Evolutionary conservation across 2,888 invertebrate genomes (phyloP).

Genomic region (Dione juno): DNA sequence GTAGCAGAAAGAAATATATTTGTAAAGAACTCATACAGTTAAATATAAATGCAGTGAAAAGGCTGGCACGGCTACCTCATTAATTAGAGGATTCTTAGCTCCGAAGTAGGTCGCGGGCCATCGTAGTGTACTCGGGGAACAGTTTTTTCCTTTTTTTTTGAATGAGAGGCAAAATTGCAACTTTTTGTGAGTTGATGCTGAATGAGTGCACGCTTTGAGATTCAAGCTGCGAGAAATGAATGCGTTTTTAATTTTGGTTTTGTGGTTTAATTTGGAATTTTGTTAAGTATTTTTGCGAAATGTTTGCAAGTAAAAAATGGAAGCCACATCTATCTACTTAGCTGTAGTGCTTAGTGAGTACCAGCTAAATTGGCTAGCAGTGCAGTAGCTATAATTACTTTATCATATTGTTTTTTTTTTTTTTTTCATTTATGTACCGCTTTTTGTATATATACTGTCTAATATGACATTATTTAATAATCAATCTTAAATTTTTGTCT

Average conservation of each 20-base stretch:
- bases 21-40: neutral
- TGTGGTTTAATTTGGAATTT: conserved; percentile 25
- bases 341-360: neutral
- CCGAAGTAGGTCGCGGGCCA: conserved; percentile 43
- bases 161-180: conserved; percentile 35
- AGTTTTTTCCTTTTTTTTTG: conserved; percentile 37
- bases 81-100: conserved; percentile 44
- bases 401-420: neutral
- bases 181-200: conserved; percentile 34
- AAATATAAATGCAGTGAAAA: conserved; percentile 40
- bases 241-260: conserved; percentile 28
- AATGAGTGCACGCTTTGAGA: conserved; percentile 40
- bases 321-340: neutral
- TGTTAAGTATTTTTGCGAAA: conserved; percentile 9
- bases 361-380: neutral
- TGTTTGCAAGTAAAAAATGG: neutral
- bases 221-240: conserved; percentile 34
- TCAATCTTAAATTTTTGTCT: no score
- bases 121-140: conserved; percentile 38
- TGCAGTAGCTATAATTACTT: neutral
- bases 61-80: conserved; percentile 45
- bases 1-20: neutral
- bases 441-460: no score
- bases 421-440: neutral
- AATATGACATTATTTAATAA: no score